These are phyloP conservation scores for Calliphora vomitoria DNA, from an alignment of 2,888 invertebrate species.

Conservation along the genomic window DNA sequence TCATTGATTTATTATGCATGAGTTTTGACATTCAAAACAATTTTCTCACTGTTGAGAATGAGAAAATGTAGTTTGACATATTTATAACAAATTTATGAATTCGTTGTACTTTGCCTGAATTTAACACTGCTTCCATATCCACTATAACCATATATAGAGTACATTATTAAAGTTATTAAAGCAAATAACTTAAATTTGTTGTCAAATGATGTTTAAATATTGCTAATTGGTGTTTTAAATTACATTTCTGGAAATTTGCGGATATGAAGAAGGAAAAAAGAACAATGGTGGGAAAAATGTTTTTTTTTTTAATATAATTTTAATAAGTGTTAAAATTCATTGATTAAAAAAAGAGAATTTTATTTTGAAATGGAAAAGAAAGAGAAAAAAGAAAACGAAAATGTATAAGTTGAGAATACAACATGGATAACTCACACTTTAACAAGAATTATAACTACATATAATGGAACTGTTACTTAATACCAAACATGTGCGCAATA, in stretches of 20 bases:
- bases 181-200: slow-evolving; percentile 13
- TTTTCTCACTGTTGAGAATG: no score
- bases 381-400: not conserved
- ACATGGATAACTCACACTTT: not conserved
- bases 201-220: slow-evolving; percentile 27
- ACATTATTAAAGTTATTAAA: not conserved
- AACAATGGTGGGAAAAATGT: slow-evolving; percentile 56
- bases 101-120: no score
- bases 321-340: slow-evolving; percentile 41
- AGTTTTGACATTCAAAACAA: no score
- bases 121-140: no score
- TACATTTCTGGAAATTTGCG: slow-evolving; percentile 68
- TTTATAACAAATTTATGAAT: no score
- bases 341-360: slow-evolving; percentile 21
- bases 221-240: slow-evolving; percentile 56
- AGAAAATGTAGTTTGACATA: no score
- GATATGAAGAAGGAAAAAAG: slow-evolving; percentile 43
- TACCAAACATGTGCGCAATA: not conserved
- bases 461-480: not conserved
- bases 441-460: not conserved
- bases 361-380: not conserved
- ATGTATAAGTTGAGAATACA: not conserved
- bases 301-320: not conserved
- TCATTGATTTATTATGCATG: no score
- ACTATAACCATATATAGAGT: slow-evolving; percentile 8